These are phyloP conservation scores for Nylanderia fulva DNA, from an alignment of 1,140 invertebrate species.

Conservation along the genomic window DNA sequence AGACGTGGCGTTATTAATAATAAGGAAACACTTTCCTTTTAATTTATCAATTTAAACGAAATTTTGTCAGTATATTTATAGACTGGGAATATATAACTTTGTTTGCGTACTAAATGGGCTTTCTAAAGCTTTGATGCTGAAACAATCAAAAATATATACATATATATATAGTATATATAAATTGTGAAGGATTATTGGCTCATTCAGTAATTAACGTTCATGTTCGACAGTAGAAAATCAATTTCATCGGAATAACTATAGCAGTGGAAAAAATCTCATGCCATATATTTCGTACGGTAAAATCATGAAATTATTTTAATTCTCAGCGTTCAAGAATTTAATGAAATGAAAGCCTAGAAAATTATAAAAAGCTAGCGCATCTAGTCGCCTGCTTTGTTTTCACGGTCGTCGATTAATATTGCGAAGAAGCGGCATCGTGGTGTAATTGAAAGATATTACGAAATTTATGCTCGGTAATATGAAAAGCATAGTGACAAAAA, in stretches of 20 bases:
- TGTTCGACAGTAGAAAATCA: not conserved
- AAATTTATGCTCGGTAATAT: conserved; percentile 67
- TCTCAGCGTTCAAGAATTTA: conserved; percentile 60
- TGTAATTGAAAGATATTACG: conserved; percentile 72
- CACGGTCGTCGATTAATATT: conserved; percentile 58
- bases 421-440: conserved; percentile 47
- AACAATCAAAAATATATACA: not conserved
- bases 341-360: conserved; percentile 42
- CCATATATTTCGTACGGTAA: not conserved
- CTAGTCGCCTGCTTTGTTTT: conserved; percentile 53
- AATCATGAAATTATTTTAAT: conserved; percentile 28
- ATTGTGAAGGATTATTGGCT: not conserved
- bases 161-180: too few relatives aligned
- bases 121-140: not conserved
- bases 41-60: conserved; percentile 6
- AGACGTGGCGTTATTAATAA: conserved; percentile 29
- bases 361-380: conserved; percentile 55
- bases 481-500: conserved; percentile 41
- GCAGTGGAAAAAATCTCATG: not conserved
- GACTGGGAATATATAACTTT: not conserved
- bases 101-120: not conserved
- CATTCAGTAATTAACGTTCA: not conserved
- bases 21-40: not conserved
- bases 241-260: not conserved
- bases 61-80: not conserved